Percentiles rank a stretch among this genome's conserved stretches.
These are phyloP conservation scores for Tetraneura akinire DNA, from an alignment of 1,140 invertebrate genomes.

Conservation along the genomic window DNA sequence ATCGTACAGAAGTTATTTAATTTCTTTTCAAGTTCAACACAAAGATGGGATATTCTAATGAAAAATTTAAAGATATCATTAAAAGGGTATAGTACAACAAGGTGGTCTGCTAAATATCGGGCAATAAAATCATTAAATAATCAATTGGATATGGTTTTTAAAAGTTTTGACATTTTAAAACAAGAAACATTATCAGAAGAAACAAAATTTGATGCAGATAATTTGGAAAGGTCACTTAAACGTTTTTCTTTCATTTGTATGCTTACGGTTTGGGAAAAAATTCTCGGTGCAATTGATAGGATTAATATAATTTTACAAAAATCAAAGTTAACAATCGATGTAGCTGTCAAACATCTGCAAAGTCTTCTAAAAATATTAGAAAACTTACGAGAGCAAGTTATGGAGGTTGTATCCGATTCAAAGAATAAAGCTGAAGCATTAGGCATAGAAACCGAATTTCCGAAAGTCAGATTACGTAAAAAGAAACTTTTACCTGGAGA, in stretches of 20 bases:
- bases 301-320: conserved; percentile 15
- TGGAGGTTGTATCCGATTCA: not conserved
- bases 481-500: not conserved
- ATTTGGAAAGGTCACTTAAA: not conserved
- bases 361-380: not conserved
- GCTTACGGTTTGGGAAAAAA: not conserved
- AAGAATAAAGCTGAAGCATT: not conserved
- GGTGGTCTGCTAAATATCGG: not conserved
- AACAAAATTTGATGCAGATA: conserved; percentile 12
- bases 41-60: conserved; percentile 29
- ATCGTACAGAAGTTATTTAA: conserved; percentile 34
- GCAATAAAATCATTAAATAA: not conserved
- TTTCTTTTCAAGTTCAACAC: conserved; percentile 27
- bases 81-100: not conserved
- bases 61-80: conserved; percentile 23
- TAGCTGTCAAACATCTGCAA: not conserved
- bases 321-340: not conserved
- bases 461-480: not conserved
- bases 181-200: not conserved
- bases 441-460: not conserved
- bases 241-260: not conserved
- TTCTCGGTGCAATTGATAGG: conserved; percentile 4
- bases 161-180: not conserved
- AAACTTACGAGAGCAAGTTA: not conserved
- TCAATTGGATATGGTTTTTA: not conserved